Base-by-base conservation (phyloP, 2,113 vertebrate species). In the Donacobius atricapilla region DNA sequence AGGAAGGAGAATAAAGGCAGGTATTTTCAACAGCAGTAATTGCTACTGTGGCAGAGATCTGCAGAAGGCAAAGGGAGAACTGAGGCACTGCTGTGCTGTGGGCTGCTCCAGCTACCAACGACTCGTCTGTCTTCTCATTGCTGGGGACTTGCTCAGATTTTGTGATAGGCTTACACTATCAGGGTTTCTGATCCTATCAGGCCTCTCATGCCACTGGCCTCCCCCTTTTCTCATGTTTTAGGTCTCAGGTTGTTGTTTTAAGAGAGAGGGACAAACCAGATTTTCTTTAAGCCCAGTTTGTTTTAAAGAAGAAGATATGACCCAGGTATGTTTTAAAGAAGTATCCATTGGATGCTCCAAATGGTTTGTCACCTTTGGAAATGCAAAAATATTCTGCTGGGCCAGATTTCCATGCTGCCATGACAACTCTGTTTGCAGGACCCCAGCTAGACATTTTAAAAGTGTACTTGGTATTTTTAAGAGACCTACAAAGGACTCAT, bases 91-190 rank as follows among this genome's bases (percentile, higher is more conserved):
- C 54, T 69, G 40, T 72, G 63, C 50, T 3, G 8, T 69, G 63
- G 53, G 40, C 76, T 65, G 70, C 48, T 83, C 37, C 63, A 40
- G 57, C 33, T 80, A 72, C 25, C 0, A 1, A 22, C 54, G 61
- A 15, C 0, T 0, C 0, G 1, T 27, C 40, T 39, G 19, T 31
- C 40, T 37, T 53, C 58, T 72, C 31, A 4, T 22, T 27, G 40
- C 70, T 47, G 57, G 44, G 75, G 31, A 6, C 24, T 86, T 4
- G 4, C 54, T 61, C 45, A 53, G 31, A 13, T 80, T 40, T 83
- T 50, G 23, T 3, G 0, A 19, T 5, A 44, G 63, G 28, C 30
- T 75, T 64, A 33, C 44, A 23, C 0, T n/a, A n/a, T n/a, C n/a
- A n/a, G 1, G 30, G 5, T 54, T 21, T 60, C 70, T 69, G 40